Conservation (phyloP, 2,113 vertebrate genomes). For the Cinclus mexicanus region DNA sequence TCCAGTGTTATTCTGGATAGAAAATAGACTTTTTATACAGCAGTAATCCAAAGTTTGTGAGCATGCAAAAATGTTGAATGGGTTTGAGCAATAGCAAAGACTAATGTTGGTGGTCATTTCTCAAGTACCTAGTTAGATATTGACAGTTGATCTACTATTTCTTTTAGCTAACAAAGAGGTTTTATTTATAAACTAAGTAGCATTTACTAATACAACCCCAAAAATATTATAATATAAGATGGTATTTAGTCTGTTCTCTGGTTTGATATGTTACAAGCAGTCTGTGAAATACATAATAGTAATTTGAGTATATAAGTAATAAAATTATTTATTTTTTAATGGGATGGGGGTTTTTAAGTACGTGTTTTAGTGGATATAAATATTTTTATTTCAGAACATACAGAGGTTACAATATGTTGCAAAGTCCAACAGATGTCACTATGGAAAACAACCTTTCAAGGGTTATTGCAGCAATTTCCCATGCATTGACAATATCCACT, state of each 20-base stretch:
- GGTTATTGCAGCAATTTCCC: conserved; percentile 87
- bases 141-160: neutral
- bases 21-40: neutral
- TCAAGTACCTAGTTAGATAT: neutral
- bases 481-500: conserved; percentile 88
- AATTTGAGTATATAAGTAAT: neutral
- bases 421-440: conserved; percentile 84
- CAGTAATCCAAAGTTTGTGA: neutral
- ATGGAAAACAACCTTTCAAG: conserved; percentile 95
- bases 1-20: neutral
- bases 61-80: neutral
- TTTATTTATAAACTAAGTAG: neutral
- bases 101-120: neutral
- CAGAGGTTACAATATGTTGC: conserved; percentile 88
- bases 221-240: neutral
- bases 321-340: neutral
- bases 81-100: neutral
- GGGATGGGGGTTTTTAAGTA: neutral
- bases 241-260: neutral
- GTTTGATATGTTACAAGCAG: neutral
- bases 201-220: neutral
- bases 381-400: conserved; percentile 81
- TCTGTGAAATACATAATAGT: neutral
- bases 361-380: neutral
- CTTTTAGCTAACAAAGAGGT: neutral